These are phyloP conservation scores for Donacobius atricapilla DNA, from an alignment of 2,113 vertebrate genomes.

Conservation along the genomic window DNA sequence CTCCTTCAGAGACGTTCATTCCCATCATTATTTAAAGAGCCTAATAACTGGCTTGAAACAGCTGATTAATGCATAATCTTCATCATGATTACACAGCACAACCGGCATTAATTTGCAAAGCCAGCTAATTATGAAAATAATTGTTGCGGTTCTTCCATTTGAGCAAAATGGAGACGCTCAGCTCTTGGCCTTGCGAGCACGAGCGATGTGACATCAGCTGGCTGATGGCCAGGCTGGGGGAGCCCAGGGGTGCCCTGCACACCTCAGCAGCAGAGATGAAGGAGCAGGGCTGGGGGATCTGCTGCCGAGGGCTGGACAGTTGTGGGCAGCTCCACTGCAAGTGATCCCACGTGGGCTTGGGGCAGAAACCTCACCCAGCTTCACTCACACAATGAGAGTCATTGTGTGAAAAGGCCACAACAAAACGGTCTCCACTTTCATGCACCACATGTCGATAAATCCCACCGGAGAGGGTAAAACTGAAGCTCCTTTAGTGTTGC, in stretches of 20 bases:
- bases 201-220: neutral
- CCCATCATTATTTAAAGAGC: constrained; percentile 74
- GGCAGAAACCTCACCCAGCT: accelerated
- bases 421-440: neutral
- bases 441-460: neutral
- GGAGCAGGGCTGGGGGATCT: neutral
- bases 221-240: neutral
- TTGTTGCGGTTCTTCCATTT: constrained; percentile 71
- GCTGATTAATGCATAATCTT: constrained; percentile 81
- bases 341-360: accelerated
- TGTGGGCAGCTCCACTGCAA: neutral
- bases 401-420: neutral
- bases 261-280: neutral
- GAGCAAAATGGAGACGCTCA: constrained; percentile 51
- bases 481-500: neutral
- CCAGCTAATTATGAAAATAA: constrained; percentile 81
- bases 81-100: constrained; percentile 79
- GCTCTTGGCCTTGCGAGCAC: neutral
- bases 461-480: neutral
- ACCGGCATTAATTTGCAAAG: constrained; percentile 80
- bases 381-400: neutral
- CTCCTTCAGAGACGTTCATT: constrained; percentile 58
- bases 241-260: neutral
- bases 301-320: neutral
- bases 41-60: constrained; percentile 76